Evolutionary conservation across 2,797 vertebrate species (phyloP).

Genomic region (Crenichthys baileyi): DNA sequence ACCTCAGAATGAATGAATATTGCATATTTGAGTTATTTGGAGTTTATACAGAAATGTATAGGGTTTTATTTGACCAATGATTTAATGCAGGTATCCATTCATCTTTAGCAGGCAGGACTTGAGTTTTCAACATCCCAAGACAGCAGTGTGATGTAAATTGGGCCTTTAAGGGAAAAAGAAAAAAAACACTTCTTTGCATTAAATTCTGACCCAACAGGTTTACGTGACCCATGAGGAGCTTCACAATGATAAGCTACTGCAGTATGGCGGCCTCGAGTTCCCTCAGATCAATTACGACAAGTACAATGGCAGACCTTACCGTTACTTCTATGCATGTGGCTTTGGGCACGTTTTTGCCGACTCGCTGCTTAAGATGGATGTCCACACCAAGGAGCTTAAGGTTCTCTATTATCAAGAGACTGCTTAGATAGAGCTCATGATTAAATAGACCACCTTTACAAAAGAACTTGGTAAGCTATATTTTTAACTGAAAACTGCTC

Average conservation of each 20-base stretch:
- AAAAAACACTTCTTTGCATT: slow-evolving; percentile 7
- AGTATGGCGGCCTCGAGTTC: slow-evolving; percentile 90
- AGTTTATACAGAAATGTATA: slow-evolving; percentile 22
- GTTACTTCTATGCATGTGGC: slow-evolving; percentile 91
- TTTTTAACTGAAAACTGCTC: slow-evolving; percentile 55
- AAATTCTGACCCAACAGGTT: slow-evolving; percentile 75
- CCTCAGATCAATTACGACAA: slow-evolving; percentile 90
- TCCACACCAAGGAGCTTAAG: slow-evolving; percentile 88
- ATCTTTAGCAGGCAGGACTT: slow-evolving; percentile 11
- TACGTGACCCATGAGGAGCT: slow-evolving; percentile 89
- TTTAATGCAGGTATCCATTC: slow-evolving; percentile 25
- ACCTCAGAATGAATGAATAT: slow-evolving; percentile 7
- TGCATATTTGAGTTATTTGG: neutral
- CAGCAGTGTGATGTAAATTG: slow-evolving; percentile 3
- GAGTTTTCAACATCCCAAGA: slow-evolving; percentile 1
- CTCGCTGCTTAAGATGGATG: slow-evolving; percentile 90
- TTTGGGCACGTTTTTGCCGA: slow-evolving; percentile 87
- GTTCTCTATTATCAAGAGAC: slow-evolving; percentile 73
- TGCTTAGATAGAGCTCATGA: slow-evolving; percentile 25
- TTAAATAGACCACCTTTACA: slow-evolving; percentile 29
- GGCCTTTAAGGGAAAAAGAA: neutral
- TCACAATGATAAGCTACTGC: slow-evolving; percentile 80
- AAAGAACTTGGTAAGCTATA: slow-evolving; percentile 22
- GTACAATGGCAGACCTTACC: slow-evolving; percentile 85
- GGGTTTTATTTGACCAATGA: slow-evolving; percentile 6